Conservation (phyloP, 2,113 vertebrate species). For the Grammomys surdaster region DNA sequence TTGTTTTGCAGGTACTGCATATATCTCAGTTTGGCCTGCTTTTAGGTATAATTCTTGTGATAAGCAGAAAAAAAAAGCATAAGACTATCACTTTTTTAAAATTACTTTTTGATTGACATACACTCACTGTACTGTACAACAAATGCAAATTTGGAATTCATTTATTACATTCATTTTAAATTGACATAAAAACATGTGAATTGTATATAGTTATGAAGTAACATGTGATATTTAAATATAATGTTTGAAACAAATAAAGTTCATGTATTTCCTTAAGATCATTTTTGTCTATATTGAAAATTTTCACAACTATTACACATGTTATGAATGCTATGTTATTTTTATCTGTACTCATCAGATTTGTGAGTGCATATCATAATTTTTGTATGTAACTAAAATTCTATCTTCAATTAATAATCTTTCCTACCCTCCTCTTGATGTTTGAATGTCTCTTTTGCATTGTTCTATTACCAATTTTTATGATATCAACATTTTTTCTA, state of each 20-base stretch:
- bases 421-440: not conserved
- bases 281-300: not conserved
- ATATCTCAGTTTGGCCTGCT: not conserved
- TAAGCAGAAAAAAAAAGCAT: not conserved
- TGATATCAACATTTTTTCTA: not conserved
- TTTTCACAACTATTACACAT: not conserved
- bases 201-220: not conserved
- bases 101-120: not conserved
- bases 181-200: not conserved
- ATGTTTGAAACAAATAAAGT: not conserved
- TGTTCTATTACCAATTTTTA: not conserved
- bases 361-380: not conserved
- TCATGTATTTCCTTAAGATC: not conserved
- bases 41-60: not conserved
- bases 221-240: not conserved
- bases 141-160: not conserved
- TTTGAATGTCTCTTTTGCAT: not conserved
- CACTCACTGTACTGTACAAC: not conserved
- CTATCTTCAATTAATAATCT: not conserved
- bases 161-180: not conserved
- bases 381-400: not conserved
- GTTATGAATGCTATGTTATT: not conserved
- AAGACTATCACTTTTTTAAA: not conserved
- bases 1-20: not conserved
- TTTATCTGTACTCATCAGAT: not conserved